Percentiles rank a stretch among this genome's conserved stretches.
These are phyloP conservation scores for Guaruba guarouba DNA, from an alignment of 2,113 vertebrate genomes.

Conservation along the genomic window DNA sequence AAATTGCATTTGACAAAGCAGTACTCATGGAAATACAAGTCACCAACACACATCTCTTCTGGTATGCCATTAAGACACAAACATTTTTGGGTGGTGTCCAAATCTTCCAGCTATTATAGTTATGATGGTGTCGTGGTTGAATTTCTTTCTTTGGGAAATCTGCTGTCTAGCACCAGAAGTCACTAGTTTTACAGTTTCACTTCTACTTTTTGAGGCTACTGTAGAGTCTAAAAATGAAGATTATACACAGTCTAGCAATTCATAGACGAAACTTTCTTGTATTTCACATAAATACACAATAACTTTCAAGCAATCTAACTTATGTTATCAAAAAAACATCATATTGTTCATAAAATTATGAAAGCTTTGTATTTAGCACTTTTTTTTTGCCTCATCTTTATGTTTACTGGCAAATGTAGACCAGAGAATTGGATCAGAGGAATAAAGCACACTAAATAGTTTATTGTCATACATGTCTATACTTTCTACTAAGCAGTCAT, in stretches of 20 bases:
- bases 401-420: background rate
- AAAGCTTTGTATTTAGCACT: background rate
- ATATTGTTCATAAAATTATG: background rate
- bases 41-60: slow-evolving; percentile 4
- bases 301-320: background rate
- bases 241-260: background rate
- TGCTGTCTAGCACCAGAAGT: background rate
- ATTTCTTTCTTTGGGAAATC: background rate
- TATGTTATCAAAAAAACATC: background rate
- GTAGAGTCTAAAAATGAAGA: background rate
- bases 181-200: background rate
- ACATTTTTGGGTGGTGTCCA: background rate
- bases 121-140: background rate
- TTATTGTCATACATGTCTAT: background rate
- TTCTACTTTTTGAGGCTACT: background rate
- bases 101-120: background rate
- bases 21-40: background rate
- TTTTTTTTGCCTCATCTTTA: background rate
- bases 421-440: background rate
- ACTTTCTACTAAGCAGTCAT: background rate
- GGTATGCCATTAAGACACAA: slow-evolving; percentile 5
- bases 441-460: background rate
- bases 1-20: slow-evolving; percentile 41
- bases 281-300: background rate
- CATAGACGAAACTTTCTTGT: background rate